Evolutionary conservation across 2,888 invertebrate genomes (phyloP), one percentile per base, ranked within the genome.

Genomic region (Tinea pellionella): DNA sequence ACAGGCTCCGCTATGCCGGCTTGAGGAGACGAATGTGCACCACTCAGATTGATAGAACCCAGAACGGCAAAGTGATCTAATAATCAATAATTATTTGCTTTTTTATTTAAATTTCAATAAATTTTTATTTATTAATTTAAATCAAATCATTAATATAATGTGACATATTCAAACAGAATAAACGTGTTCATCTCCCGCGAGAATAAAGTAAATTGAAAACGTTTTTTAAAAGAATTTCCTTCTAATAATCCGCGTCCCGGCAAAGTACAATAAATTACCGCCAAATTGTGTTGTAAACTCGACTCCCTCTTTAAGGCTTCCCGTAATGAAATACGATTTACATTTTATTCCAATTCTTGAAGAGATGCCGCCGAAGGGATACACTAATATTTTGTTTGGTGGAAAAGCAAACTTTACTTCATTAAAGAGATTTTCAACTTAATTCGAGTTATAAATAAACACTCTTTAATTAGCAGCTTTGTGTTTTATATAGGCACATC

Each of bases 211-310:
- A 55, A 55, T 55, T 55, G 55, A 55, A 55, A 55, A 19, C 11
- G 13, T 55, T 32, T 32, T 57, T 57, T 32, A 32, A 16, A 32
- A 32, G 18, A 32, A 19, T 55, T 57, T 57, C 32, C 57, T 24
- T 32, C 19, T 32, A 57, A 57, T 57, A 57, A 32, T 57, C 57
- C 57, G 6, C 30, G 18, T 57, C 57, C 57, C 57, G 16, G 57
- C 13, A 15, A 16, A 32, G 57, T 32, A 57, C 57, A 57, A 57
- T 57, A 57, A 57, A 57, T 57, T 57, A 57, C 57, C 16, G 16
- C 57, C 19, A 57, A 57, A 57, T 57, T 57, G 57, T 57, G 57
- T 57, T 57, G 57, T 57, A 32, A 57, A 57, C 32, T 57, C 32
- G 15, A 15, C 29, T 32, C 57, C 32, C 19, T 53, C 24, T 53